Base-by-base conservation (phyloP, 2,797 vertebrate species). In the Diplodus puntazzo region DNA sequence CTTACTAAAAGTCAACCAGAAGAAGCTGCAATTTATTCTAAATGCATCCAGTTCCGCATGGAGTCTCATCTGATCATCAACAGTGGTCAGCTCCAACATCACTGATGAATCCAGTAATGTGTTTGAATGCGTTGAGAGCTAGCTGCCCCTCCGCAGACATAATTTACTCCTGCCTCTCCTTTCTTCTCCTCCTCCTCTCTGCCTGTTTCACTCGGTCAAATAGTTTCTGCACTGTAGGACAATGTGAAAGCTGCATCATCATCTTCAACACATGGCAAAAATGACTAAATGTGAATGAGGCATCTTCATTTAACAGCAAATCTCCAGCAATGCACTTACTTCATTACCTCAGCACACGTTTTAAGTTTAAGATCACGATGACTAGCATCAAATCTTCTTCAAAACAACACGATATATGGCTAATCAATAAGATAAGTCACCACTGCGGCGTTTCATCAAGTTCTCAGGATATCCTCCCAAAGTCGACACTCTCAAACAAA, bases 181-280 rank as follows among this genome's bases (percentile, higher is more conserved):
- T 52, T 80, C 72, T 75, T 71, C 43, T 88, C 61, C 72, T 73
- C 34, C 27, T 27, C 50, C 71, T 69, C 54, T 71, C 67, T 82
- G 71, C 52, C 83, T 82, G 68, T 72, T 79, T 86, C 79, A 87
- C 79, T 70, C 83, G 85, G 71, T 85, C 81, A 82, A 78, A 46
- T 5, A 34, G 21, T 73, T 81, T 71, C 55, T 84, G 75, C 80
- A 76, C 71, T 79, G 77, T 77, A 79, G 76, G 66, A 66, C 43
- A 27, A 27, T 3, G 43, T 43, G 7, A 43, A 9, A 12, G 11
- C 42, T 42, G 27, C 3, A 6, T 34, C 30, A 34, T 7, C 30
- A 5, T 34, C 30, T 34, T 34, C 30, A 34, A 34, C 30, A 34
- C 30, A 6, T 34, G 5, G 30, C 30, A 34, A 34, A 6, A 34